Percentiles rank a stretch among this genome's conserved stretches.
These are phyloP conservation scores for Cryptoblepharus egeriae DNA, from an alignment of 2,797 vertebrate species.

Conservation along the genomic window DNA sequence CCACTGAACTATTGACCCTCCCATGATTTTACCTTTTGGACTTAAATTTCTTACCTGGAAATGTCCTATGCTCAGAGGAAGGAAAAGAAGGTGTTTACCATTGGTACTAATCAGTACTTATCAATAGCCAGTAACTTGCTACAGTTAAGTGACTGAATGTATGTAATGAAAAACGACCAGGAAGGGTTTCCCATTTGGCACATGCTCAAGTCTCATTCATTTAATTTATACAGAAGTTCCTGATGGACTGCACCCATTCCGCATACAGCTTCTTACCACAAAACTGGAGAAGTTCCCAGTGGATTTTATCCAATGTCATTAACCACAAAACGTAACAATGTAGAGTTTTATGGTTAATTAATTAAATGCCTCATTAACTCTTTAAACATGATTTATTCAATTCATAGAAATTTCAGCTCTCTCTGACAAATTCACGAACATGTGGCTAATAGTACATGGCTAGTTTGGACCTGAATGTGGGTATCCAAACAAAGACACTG, in stretches of 20 bases:
- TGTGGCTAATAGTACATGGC: slow-evolving; percentile 45
- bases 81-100: too few relatives aligned
- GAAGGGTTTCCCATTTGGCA: not conserved
- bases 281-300: slow-evolving; percentile 31
- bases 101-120: not conserved
- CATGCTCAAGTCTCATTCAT: not conserved
- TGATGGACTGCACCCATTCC: slow-evolving; percentile 20
- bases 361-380: slow-evolving; percentile 84
- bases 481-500: not conserved
- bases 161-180: not conserved
- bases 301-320: slow-evolving; percentile 70
- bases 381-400: slow-evolving; percentile 81
- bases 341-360: slow-evolving; percentile 83
- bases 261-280: slow-evolving; percentile 12
- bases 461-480: not conserved
- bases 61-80: too few relatives aligned
- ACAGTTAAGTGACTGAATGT: too few relatives aligned
- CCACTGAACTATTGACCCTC: not conserved
- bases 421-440: slow-evolving; percentile 59
- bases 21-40: not conserved
- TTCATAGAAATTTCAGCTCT: slow-evolving; percentile 78
- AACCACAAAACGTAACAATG: slow-evolving; percentile 81
- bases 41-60: too few relatives aligned
- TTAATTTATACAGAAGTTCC: slow-evolving; percentile 2
- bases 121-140: not conserved